These are phyloP conservation scores for Drosophila prolongata DNA, from an alignment of 2,888 invertebrate species.

Conservation along the genomic window DNA sequence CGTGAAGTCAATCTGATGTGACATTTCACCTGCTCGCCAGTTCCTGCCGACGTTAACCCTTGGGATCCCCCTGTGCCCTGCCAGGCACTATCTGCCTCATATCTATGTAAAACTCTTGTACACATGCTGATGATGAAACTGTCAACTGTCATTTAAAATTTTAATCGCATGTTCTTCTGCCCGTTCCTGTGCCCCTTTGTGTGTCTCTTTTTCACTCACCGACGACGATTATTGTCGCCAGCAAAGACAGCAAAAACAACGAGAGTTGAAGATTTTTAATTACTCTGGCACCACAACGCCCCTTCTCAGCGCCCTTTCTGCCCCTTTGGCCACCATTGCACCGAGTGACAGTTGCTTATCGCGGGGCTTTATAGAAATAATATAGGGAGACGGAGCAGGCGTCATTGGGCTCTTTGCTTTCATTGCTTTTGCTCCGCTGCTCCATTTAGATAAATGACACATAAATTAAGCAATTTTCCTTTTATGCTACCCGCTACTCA, in stretches of 20 bases:
- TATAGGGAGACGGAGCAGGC: slow-evolving; percentile 51
- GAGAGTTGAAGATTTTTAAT: slow-evolving; percentile 56
- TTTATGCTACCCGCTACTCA: slow-evolving; percentile 53
- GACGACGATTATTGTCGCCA: slow-evolving; percentile 70
- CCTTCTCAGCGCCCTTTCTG: slow-evolving; percentile 16
- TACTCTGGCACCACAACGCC: slow-evolving; percentile 64
- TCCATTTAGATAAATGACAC: slow-evolving; percentile 80
- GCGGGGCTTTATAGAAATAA: slow-evolving; percentile 68
- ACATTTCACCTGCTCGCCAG: slow-evolving; percentile 66
- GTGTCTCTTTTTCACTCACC: slow-evolving; percentile 57
- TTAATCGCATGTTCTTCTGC: slow-evolving; percentile 67
- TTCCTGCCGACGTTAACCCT: slow-evolving; percentile 56
- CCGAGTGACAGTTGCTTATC: slow-evolving; percentile 62
- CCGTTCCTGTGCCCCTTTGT: slow-evolving; percentile 15
- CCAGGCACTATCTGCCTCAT: slow-evolving; percentile 27
- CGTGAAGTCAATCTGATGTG: slow-evolving; percentile 52
- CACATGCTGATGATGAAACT: slow-evolving; percentile 68
- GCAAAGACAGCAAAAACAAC: slow-evolving; percentile 27
- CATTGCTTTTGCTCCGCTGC: slow-evolving; percentile 57
- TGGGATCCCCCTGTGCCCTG: background rate
- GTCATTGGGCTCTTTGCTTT: slow-evolving; percentile 58
- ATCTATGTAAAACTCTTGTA: slow-evolving; percentile 51
- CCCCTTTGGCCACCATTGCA: background rate
- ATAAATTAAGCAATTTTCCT: slow-evolving; percentile 78
- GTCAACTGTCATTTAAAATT: slow-evolving; percentile 79